Evolutionary conservation across 2,113 vertebrate genomes (phyloP).

Genomic region (Nymphicus hollandicus): DNA sequence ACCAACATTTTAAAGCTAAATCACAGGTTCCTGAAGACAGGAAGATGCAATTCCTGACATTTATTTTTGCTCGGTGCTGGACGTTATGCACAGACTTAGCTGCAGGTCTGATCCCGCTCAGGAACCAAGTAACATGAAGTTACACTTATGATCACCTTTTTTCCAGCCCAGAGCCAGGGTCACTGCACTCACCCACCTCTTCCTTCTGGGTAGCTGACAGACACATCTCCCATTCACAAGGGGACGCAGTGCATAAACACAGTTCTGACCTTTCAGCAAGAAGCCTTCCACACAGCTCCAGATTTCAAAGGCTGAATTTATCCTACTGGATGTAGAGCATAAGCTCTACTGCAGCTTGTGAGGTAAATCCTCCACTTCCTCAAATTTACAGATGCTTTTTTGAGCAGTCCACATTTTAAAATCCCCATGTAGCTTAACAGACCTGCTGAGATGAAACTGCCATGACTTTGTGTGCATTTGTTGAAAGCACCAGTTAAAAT

Average conservation of each 20-base stretch:
- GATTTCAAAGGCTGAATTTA: background rate
- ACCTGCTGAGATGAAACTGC: background rate
- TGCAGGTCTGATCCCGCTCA: background rate
- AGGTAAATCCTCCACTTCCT: background rate
- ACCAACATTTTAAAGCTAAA: background rate
- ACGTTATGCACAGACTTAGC: background rate
- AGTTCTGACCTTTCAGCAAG: background rate
- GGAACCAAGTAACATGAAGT: background rate
- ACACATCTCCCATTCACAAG: background rate
- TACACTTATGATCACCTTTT: rapidly evolving
- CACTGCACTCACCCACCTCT: background rate
- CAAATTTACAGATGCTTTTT: background rate
- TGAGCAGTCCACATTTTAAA: background rate
- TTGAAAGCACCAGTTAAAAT: background rate
- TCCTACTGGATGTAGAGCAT: background rate
- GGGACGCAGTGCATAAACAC: background rate
- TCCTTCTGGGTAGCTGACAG: background rate
- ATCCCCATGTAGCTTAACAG: background rate
- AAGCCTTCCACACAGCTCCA: background rate
- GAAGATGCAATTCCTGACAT: background rate
- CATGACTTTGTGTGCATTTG: background rate
- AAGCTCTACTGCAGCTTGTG: background rate
- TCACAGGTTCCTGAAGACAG: background rate
- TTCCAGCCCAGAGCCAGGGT: background rate
- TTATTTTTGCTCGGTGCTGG: background rate